Evolutionary conservation across 2,113 vertebrate genomes (phyloP), one percentile per base, ranked within the genome.

Genomic region (Mirounga angustirostris): DNA sequence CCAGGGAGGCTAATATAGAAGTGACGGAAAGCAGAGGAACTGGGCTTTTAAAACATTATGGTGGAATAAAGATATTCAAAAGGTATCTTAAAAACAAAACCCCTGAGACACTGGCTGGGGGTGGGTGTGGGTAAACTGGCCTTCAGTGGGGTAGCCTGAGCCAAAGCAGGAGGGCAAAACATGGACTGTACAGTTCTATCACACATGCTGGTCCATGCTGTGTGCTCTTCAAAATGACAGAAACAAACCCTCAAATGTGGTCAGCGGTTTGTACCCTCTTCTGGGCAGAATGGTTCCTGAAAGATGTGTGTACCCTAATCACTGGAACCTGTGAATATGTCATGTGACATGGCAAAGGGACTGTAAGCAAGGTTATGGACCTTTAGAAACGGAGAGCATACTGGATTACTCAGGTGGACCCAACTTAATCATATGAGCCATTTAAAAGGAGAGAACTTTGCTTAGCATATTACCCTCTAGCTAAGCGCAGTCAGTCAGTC

Each of bases 11-110:
- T 76, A 85, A 65, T 1, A 7, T 24, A 36, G 88, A 88, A 85
- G 24, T 76, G 59, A 84, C 7, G 11, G 69, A 28, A 84, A 81
- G 13, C 36, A 54, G 67, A 81, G 33, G n/a, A 85, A 46, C 13
- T 52, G 19, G 69, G 18, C 15, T 46, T 97, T 87, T 83, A 9
- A 71, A 97, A 92, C 33, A 71, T 52, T 16, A n/a, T 0, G 10
- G 15, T 50, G 24, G 80, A 84, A 97, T 36, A 79, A 89, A 92
- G 30, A 54, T 50, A 69, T 63, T 94, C 2, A 16, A 63, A 73
- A 96, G n/a, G 13, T 6, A 84, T 67, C 52, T 90, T 90, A 30
- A 65, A 52, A 91, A 63, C 12, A 89, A 92, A 50, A 5, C 33
- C 15, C 18, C 58, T 4, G 16, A 86, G 65, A 89, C 2, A 26